These are phyloP conservation scores for Aromia moschata DNA, from an alignment of 2,888 invertebrate species.

Conservation along the genomic window DNA sequence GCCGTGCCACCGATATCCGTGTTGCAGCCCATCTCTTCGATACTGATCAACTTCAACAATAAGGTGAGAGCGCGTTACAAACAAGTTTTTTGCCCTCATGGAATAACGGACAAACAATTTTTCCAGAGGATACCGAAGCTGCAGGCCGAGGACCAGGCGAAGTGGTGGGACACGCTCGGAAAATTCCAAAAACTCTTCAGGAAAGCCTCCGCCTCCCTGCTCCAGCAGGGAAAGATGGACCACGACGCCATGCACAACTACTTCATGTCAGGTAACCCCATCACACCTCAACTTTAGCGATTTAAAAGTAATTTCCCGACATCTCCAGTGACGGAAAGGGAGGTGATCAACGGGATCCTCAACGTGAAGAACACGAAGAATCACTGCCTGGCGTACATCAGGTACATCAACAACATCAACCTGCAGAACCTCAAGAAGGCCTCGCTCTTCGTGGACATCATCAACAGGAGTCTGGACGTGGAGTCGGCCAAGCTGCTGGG, in stretches of 20 bases:
- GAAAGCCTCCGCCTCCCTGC: constrained; percentile 89
- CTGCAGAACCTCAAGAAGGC: constrained; percentile 94
- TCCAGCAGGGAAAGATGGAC: constrained; percentile 84
- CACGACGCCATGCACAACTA: constrained; percentile 96
- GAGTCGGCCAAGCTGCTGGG: constrained; percentile 91
- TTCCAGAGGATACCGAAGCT: constrained; percentile 88
- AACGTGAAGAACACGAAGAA: constrained; percentile 94
- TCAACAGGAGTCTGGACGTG: constrained; percentile 89
- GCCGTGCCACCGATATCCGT: constrained; percentile 95
- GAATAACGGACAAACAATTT: too few species aligned
- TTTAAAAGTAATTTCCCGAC: too few species aligned
- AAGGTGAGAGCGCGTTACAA: constrained; percentile 72
- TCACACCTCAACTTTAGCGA: neutral
- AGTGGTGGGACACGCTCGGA: constrained; percentile 97
- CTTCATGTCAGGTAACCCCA: constrained; percentile 92
- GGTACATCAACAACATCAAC: constrained; percentile 98
- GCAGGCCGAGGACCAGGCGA: constrained; percentile 94
- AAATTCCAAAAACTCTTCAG: constrained; percentile 95
- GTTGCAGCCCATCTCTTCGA: constrained; percentile 96
- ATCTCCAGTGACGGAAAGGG: constrained; percentile 94
- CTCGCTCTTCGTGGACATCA: constrained; percentile 93
- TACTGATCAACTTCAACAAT: constrained; percentile 96
- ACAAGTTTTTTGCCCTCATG: too few species aligned
- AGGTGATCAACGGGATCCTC: constrained; percentile 95
- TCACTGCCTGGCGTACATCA: constrained; percentile 92